phyloP scores from a whole-genome alignment of 2,888 invertebrate species.

The Tetanocera ferruginea region DNA sequence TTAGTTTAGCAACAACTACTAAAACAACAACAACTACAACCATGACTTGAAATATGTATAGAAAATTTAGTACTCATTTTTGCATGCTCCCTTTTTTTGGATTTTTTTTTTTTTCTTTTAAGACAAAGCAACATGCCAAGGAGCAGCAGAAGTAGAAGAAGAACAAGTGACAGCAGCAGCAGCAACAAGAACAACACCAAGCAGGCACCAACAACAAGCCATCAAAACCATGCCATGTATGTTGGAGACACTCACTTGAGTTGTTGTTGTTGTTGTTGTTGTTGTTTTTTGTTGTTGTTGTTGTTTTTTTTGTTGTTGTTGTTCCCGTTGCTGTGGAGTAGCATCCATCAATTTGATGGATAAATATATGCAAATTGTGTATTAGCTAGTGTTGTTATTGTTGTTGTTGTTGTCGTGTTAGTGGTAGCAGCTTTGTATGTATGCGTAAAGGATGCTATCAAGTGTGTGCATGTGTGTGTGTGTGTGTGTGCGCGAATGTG shows the following conservation, averaged over 20 bases:
- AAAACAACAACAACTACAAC: neutral
- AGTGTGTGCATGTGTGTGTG: constrained; percentile 8
- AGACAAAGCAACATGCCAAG: neutral
- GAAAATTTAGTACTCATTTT: constrained; percentile 1
- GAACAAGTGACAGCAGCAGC: neutral
- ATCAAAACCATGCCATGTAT: neutral
- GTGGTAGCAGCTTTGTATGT: constrained; percentile 12
- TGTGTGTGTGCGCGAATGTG: constrained; percentile 22
- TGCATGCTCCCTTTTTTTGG: neutral
- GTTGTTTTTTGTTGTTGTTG: constrained; percentile 36
- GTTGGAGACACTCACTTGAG: constrained; percentile 11
- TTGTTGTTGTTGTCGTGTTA: constrained; percentile 25
- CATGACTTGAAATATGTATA: neutral
- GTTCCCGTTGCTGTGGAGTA: constrained; percentile 57
- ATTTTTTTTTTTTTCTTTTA: neutral
- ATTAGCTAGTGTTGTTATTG: constrained; percentile 62
- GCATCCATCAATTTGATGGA: constrained; percentile 70
- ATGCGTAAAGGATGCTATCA: neutral
- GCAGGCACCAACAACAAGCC: neutral
- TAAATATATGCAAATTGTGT: constrained; percentile 70
- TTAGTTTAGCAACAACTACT: neutral
- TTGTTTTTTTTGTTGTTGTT: constrained; percentile 29
- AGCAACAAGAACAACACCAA: constrained; percentile 2
- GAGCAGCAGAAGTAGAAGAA: neutral
- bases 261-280: neutral